Base-by-base conservation (phyloP, 2,113 vertebrate genomes). In the Hoplias malabaricus region DNA sequence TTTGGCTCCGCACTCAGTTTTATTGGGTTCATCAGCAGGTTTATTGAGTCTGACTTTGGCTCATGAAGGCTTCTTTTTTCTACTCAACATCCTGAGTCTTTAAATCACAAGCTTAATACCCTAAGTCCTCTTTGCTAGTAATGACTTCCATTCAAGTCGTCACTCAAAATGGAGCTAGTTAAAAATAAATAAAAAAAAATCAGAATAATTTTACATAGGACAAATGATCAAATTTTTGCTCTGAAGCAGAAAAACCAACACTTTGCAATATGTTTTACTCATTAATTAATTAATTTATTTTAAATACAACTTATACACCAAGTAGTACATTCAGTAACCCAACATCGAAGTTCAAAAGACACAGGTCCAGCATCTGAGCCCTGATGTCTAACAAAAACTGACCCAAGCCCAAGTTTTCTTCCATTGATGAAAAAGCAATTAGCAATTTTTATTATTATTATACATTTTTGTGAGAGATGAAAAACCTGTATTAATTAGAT, bases 401-500 rank as follows among this genome's bases (percentile, higher is more conserved):
- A 79, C 56, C 81, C 66, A 62, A 82, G 68, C 72, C 73, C 72
- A 78, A 53, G 13, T 53, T 74, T 27, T 87, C 86, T 53, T 82
- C 53, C 57, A 66, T 83, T 80, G 83, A 68, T 81, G 61, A 84
- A 75, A n/a, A 86, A 79, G 56, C 83, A 76, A 88, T 87, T 85
- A 75, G 53, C 40, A 48, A 79, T 85, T 84, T 77, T 84, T 61
- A 79, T 33, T 69, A 65, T 57, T 77, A 23, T 62, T 81, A 59
- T 75, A 73, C 56, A 61, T 77, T 88, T 81, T 82, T 82, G 62
- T 80, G 54, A 81, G 86, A 84, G 80, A 83, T 84, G 84, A 85
- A 84, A 90, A 89, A 85, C 82, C 40, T 73, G 73, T 83, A 86
- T 87, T 85, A 83, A 90, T 90, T 84, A 87, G 81, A 88, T 90